Base-by-base conservation (phyloP, 1,140 invertebrate species). In the Caenorhabditis remanei region DNA sequence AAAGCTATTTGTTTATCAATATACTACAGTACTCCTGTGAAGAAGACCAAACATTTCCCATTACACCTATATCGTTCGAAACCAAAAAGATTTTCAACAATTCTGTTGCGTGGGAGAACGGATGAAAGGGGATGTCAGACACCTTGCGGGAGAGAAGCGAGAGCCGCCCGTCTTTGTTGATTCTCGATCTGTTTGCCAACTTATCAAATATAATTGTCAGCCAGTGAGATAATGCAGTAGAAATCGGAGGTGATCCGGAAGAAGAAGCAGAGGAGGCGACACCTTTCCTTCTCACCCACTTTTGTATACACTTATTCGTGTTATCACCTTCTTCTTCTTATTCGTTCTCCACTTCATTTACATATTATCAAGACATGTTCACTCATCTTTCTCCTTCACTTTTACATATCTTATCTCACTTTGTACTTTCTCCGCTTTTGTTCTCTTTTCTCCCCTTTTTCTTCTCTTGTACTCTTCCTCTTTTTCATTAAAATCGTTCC, bases 161-260 rank as follows among this genome's bases (percentile, higher is more conserved):
- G 71, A 79, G 71, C 46, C 71, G 46, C 71, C 65, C 46, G 43
- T 24, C 46, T 79, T 79, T 79, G 71, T 79, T 50, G 71, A 79
- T 79, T 79, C 41, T 50, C 71, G 71, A 79, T 79, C 71, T 79
- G 71, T 79, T 79, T 79, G 71, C 46, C 43, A 79, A 79, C 71
- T 50, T 50, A 79, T 24, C 71, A 79, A 79, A 79, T 79, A 79
- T 79, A 48, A 79, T 79, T 79, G 71, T 50, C 71, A 79, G 46
- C 71, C 24, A 24, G 71, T 79, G 71, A 79, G 71, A 79, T 79
- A 53, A 79, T 79, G n/a, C 71, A 79, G 71, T 79, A 79, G 71
- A 53, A 79, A 79, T 16, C 71, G 43, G 71, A 2, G 32, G 8
- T 79, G 71, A 79, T 40, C 50, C 50, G 50, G 50, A 53, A 32